Conservation (phyloP, 2,113 vertebrate species). For the Larimichthys polyactis region DNA sequence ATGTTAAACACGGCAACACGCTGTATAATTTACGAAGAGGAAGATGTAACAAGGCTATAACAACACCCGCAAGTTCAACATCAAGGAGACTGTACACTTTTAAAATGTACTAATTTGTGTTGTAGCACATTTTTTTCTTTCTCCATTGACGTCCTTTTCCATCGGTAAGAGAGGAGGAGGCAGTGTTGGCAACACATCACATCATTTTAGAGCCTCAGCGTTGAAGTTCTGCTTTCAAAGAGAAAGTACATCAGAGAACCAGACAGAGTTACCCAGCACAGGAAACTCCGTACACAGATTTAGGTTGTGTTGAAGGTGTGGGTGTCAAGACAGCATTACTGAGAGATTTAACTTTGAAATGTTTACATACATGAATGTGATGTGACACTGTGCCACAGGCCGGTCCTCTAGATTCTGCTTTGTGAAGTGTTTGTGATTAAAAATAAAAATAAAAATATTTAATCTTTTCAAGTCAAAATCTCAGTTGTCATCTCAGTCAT, state of each 20-base stretch:
- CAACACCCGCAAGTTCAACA: neutral
- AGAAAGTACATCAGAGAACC: conserved; percentile 44
- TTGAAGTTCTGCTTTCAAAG: conserved; percentile 49
- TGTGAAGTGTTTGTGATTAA: neutral
- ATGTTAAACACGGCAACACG: neutral
- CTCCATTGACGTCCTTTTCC: conserved; percentile 4
- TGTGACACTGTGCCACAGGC: neutral
- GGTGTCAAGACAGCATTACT: conserved; percentile 14
- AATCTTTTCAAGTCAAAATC: neutral
- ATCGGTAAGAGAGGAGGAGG: neutral
- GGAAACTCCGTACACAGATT: neutral
- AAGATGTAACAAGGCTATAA: neutral
- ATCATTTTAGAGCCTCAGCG: conserved; percentile 34
- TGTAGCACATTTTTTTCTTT: conserved; percentile 16
- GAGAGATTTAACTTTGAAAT: conserved; percentile 3
- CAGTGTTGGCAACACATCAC: conserved; percentile 42
- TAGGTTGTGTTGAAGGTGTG: conserved; percentile 16
- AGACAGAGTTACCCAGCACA: conserved; percentile 31
- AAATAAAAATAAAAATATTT: neutral
- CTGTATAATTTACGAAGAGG: conserved; percentile 6
- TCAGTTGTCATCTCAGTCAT: neutral
- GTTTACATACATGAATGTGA: neutral
- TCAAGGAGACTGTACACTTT: conserved; percentile 5
- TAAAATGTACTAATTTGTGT: neutral
- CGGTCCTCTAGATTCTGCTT: neutral